Conservation (phyloP, 2,797 vertebrate species). For the Lepilemur ruficaudatus region DNA sequence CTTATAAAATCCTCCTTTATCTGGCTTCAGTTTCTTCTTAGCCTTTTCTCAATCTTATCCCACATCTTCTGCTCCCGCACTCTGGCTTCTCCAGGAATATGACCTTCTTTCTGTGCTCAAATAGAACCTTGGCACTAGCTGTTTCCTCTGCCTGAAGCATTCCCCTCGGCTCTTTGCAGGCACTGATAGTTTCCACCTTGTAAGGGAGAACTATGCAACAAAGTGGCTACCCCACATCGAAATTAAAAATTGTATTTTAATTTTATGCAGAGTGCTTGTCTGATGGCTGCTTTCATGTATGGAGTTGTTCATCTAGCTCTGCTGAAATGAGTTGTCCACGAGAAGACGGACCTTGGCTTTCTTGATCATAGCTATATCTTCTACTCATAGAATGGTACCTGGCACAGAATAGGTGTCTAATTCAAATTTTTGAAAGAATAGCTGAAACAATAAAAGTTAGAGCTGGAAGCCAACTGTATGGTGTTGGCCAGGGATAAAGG, state of each 20-base stretch:
- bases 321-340: not conserved
- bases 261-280: not conserved
- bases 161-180: not conserved
- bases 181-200: not conserved
- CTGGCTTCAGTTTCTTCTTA: not conserved
- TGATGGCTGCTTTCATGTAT: not conserved
- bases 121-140: not conserved
- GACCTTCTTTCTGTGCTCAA: not conserved
- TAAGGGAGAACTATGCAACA: not conserved
- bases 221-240: not conserved
- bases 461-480: not conserved
- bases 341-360: not conserved
- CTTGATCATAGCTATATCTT: not conserved
- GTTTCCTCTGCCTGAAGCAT: not conserved
- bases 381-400: not conserved
- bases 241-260: not conserved
- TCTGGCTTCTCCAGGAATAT: not conserved
- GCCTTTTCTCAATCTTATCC: not conserved
- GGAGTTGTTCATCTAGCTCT: not conserved
- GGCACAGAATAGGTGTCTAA: not conserved
- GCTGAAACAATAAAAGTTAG: not conserved
- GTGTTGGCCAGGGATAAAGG: not conserved
- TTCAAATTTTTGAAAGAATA: not conserved
- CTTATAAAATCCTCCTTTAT: not conserved
- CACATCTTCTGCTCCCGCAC: not conserved